Base-by-base conservation (phyloP, 2,113 vertebrate species). In the Percina caprodes region DNA sequence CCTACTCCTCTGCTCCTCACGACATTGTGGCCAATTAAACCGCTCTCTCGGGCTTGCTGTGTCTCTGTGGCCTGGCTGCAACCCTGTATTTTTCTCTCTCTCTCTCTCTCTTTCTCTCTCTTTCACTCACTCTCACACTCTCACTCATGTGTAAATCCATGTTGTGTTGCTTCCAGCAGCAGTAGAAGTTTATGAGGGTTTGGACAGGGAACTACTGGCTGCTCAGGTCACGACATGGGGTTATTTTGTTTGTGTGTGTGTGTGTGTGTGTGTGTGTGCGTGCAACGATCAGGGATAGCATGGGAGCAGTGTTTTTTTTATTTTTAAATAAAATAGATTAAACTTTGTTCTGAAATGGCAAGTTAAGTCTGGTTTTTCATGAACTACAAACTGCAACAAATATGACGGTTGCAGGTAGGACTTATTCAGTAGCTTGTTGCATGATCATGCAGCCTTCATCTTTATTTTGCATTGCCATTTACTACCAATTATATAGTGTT, bases 51-150 rank as follows among this genome's bases (percentile, higher is more conserved):
- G 77, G 73, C 86, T 77, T 52, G 66, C 69, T 83, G 71, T 86
- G 73, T 88, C 71, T 83, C 82, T 87, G 91, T 83, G 90, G 92
- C 79, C 88, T 91, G 90, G 91, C 90, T 87, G 61, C 45, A 89
- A 82, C 71, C 73, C 74, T 24, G 46, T 48, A 72, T 73, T 90
- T 87, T 56, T 77, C 71, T 16, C 73, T 45, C 70, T 30, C 30
- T 30, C 30, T 30, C 30, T 30, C 30, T 30, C 30, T 30, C 26
- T 30, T 4, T 30, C 30, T 30, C 30, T 30, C 30, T 30, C 30
- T 30, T 4, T 30, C 30, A 4, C 30, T 30, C 30, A 4, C 30
- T 30, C 30, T 30, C 54, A 51, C 75, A 61, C n/a, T 39, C 48
- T 56, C 54, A 77, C 56, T n/a, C n/a, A n/a, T n/a, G n/a, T 49